phyloP scores from a whole-genome alignment of 2,113 vertebrate genomes.

The Numida meleagris region DNA sequence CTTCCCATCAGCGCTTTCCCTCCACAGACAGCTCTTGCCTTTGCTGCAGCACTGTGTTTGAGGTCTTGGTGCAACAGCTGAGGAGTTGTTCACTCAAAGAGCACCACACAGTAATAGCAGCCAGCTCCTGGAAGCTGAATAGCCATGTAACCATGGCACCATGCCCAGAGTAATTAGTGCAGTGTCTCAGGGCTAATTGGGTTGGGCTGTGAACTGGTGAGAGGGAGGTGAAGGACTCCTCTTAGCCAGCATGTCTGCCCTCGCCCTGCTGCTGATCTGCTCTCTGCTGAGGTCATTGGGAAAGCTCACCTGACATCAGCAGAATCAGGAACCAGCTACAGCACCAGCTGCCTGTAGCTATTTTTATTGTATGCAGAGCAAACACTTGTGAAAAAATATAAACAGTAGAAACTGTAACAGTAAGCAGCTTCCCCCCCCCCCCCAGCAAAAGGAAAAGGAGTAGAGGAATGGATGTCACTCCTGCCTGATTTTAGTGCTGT shows the following conservation, averaged over 20 bases:
- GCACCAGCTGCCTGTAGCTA: background rate
- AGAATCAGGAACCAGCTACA: background rate
- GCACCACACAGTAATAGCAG: accelerated
- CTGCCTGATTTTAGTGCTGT: background rate
- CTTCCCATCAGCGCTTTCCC: background rate
- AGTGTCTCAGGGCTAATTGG: background rate
- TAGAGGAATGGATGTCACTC: background rate
- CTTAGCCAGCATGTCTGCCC: too few species aligned
- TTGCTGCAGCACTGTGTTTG: accelerated
- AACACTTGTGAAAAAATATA: background rate
- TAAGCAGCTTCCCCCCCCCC: too few species aligned
- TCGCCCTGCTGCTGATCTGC: background rate
- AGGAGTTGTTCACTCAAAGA: background rate
- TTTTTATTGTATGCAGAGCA: background rate
- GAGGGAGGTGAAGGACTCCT: background rate
- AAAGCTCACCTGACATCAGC: background rate
- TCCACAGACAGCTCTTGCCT: accelerated
- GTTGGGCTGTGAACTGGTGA: background rate
- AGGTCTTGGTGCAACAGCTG: background rate
- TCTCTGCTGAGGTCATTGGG: background rate
- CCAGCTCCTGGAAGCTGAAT: background rate
- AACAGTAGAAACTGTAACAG: background rate
- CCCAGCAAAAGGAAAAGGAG: background rate
- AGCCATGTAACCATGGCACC: background rate
- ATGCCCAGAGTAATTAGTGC: background rate